A percentile compares a stretch with the other conserved stretches of the same genome.
phyloP scores from a whole-genome alignment of 1,140 invertebrate species.

The Tachypleus tridentatus region DNA sequence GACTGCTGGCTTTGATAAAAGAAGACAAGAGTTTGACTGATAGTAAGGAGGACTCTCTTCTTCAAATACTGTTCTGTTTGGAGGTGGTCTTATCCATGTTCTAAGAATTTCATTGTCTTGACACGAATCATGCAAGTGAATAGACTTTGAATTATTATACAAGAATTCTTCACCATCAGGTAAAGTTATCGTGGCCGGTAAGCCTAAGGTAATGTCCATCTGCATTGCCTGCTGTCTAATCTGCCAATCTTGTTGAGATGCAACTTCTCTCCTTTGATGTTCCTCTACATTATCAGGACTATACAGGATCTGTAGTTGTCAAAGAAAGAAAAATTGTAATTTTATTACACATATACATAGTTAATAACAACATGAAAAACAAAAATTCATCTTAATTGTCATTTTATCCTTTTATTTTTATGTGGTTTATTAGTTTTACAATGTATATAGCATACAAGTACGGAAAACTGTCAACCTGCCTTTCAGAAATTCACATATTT shows the following conservation, averaged over 20 bases:
- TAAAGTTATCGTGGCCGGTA: conserved; percentile 51
- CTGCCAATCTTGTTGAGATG: conserved; percentile 42
- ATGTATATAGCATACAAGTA: too few relatives aligned
- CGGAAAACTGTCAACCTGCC: too few relatives aligned
- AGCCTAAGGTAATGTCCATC: conserved; percentile 48
- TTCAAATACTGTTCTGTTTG: conserved; percentile 55
- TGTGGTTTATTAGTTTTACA: too few relatives aligned
- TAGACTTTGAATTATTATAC: conserved; percentile 44
- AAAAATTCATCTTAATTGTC: too few relatives aligned
- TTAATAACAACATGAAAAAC: too few relatives aligned
- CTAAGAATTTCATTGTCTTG: conserved; percentile 54
- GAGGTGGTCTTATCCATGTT: conserved; percentile 54
- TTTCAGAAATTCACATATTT: too few relatives aligned
- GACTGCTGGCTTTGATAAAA: conserved; percentile 27
- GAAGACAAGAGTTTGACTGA: conserved; percentile 42
- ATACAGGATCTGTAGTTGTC: conserved; percentile 41
- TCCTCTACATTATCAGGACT: conserved; percentile 35
- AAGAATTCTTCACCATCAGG: conserved; percentile 56
- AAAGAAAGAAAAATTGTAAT: not conserved
- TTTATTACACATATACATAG: too few relatives aligned
- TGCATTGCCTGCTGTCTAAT: conserved; percentile 45
- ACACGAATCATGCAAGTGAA: conserved; percentile 48
- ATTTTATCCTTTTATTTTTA: too few relatives aligned
- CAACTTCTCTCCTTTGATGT: conserved; percentile 43
- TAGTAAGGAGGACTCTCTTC: conserved; percentile 52